Conservation (phyloP, 1,140 invertebrate species). For the Achatina immaculata region DNA sequence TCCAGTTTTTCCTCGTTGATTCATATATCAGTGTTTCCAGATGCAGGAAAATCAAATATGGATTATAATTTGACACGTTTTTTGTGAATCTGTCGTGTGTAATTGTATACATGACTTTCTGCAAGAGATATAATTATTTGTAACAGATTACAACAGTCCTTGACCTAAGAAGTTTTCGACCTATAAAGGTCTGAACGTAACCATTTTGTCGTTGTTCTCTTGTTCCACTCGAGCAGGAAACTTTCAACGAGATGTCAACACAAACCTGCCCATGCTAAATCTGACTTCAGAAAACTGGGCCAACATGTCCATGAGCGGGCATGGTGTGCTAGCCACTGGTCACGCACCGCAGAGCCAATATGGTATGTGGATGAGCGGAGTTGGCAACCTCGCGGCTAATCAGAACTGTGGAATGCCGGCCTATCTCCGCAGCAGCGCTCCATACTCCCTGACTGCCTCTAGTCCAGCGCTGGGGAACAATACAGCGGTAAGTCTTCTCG, state of each 20-base stretch:
- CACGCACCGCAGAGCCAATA: constrained; percentile 56
- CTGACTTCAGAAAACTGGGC: constrained; percentile 60
- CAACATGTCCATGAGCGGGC: constrained; percentile 55
- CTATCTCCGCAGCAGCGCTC: constrained; percentile 49
- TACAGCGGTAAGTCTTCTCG: constrained; percentile 12
- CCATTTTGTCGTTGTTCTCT: background rate
- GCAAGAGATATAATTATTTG: no score
- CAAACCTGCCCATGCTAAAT: constrained; percentile 63
- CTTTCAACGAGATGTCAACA: constrained; percentile 56
- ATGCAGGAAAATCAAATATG: no score
- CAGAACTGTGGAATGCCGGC: constrained; percentile 67
- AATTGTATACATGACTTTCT: no score
- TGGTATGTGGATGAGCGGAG: constrained; percentile 63
- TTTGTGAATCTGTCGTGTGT: no score
- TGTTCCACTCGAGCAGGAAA: constrained; percentile 48
- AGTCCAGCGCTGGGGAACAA: constrained; percentile 33
- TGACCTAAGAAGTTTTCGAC: no score
- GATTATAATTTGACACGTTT: no score
- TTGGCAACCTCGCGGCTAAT: constrained; percentile 63
- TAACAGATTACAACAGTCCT: no score
- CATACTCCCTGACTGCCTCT: constrained; percentile 44
- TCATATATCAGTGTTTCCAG: no score
- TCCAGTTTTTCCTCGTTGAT: no score
- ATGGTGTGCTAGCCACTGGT: constrained; percentile 35
- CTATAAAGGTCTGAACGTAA: no score